Evolutionary conservation across 35 echinoderm and acorn worm genomes (phyloP).

Genomic region (Diadema setosum): DNA sequence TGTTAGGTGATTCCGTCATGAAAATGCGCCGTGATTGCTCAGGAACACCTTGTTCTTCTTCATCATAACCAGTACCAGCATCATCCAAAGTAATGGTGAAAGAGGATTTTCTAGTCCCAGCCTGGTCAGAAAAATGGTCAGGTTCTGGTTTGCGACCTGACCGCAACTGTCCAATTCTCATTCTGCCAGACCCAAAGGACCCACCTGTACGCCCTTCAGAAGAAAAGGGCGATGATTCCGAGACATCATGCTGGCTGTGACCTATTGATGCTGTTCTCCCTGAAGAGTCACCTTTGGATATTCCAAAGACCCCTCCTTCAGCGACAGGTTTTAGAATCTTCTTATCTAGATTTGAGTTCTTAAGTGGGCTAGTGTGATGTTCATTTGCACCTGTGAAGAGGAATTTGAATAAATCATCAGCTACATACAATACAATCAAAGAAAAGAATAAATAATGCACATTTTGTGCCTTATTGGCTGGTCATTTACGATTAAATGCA

Average conservation of each 20-base stretch:
- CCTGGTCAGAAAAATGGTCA: background rate
- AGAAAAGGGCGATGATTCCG: background rate
- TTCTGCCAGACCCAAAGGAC: background rate
- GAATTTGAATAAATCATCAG: no score
- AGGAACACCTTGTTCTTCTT: background rate
- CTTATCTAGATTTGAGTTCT: background rate
- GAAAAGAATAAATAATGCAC: no score
- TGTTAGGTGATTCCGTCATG: background rate
- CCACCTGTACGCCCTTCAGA: background rate
- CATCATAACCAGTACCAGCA: background rate
- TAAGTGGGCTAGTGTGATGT: background rate
- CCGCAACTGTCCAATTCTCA: background rate
- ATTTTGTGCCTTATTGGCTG: no score
- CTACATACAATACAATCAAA: no score
- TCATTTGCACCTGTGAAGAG: no score
- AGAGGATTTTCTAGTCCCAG: background rate
- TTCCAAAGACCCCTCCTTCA: no score
- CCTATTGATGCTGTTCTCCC: background rate
- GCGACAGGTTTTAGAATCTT: background rate
- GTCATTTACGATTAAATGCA: no score
- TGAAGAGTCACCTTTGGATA: background rate
- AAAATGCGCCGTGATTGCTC: background rate
- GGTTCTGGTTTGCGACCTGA: background rate
- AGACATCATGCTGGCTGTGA: background rate
- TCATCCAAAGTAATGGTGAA: background rate